Evolutionary conservation across 2,797 vertebrate genomes (phyloP), one percentile per base, ranked within the genome.

Genomic region (Danio albolineatus): DNA sequence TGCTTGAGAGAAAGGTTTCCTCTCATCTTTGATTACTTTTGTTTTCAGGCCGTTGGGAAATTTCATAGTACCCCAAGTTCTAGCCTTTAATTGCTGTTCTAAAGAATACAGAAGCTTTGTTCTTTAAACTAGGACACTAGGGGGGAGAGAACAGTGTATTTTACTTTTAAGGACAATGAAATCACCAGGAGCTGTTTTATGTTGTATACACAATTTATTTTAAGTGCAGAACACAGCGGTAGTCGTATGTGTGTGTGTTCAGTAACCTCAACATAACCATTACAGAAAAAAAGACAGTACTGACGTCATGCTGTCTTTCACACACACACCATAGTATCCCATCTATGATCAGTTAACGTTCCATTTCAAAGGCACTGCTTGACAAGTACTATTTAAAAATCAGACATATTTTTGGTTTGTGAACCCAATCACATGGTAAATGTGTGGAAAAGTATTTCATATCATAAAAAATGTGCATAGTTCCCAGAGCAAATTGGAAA

Each of bases 121-220:
- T 76, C 64, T 76, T 43, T 43, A 41, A 81, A 76, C 61, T 44
- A 76, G 39, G 61, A 59, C 46, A 41, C 59, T 39, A 4, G 8
- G 3, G 17, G n/a, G 14, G 13, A 28, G 49, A 72, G 46, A 56
- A 67, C 43, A 17, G 48, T 16, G 51, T 54, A 77, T 53, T 59
- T 49, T 69, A 72, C 16, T 3, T 28, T 39, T 51, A 78, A 82
- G n/a, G 75, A 56, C 80, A 82, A 59, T 57, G 49, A 72, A 73
- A 73, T 78, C 74, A 82, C 69, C 56, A 59, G 67, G 51, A 82
- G 48, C 57, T 36, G 43, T 64, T 67, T 66, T 73, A 73, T 65
- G 69, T 51, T 19, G 51, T 46, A 51, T 5, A 70, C 62, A 71
- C 38, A 72, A 65, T 48, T 61, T 60, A 59, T 48, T 54, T 61